phyloP scores from a whole-genome alignment of 35 echinoderm and acorn worm species.

The Heliocidaris tuberculata region DNA sequence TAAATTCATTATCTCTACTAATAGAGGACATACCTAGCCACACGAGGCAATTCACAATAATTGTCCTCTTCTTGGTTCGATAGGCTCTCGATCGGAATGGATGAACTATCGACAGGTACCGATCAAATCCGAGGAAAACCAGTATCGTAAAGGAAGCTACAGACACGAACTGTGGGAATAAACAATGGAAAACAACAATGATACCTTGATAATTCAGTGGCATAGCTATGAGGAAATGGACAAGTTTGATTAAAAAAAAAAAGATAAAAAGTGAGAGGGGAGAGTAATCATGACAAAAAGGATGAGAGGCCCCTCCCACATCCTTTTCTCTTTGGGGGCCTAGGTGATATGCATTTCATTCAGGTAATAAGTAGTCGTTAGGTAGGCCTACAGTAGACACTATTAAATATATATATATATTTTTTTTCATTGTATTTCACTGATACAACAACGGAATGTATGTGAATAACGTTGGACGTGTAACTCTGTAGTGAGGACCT shows the following conservation, averaged over 20 bases:
- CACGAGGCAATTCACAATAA: not conserved
- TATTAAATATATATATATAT: no score
- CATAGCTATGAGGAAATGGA: not conserved
- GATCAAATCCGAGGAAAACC: not conserved
- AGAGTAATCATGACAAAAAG: not conserved
- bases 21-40: not conserved
- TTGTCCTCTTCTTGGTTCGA: not conserved
- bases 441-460: no score
- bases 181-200: not conserved
- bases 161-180: not conserved
- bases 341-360: not conserved
- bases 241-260: not conserved
- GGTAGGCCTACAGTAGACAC: no score
- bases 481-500: no score
- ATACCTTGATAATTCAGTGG: not conserved
- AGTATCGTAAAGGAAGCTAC: not conserved
- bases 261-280: not conserved
- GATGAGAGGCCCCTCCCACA: not conserved
- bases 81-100: not conserved
- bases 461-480: no score
- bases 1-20: not conserved
- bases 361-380: not conserved
- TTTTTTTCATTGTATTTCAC: no score
- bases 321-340: not conserved
- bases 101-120: slow-evolving; percentile 10